phyloP scores from a whole-genome alignment of 1,140 invertebrate species.

The Agrypnia vestita region DNA sequence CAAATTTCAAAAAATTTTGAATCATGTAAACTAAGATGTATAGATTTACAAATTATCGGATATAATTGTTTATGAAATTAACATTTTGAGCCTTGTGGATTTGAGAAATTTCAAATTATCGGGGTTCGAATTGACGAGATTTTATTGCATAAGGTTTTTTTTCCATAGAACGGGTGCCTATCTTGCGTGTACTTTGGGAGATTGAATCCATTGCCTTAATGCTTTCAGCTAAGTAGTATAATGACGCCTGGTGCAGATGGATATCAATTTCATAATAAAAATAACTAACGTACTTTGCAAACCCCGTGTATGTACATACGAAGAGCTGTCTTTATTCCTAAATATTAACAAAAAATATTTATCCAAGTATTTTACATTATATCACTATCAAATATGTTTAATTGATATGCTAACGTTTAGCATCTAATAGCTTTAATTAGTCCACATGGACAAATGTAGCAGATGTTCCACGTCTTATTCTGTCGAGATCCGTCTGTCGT shows the following conservation, averaged over 20 bases:
- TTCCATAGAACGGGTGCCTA: too few relatives aligned
- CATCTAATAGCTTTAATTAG: constrained; percentile 18
- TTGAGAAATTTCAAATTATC: too few relatives aligned
- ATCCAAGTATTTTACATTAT: constrained; percentile 31
- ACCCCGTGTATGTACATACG: not conserved
- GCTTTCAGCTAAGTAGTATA: not conserved
- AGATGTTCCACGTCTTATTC: not conserved
- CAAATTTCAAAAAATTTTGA: too few relatives aligned
- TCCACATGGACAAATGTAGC: not conserved
- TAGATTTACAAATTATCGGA: too few relatives aligned
- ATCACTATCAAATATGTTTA: constrained; percentile 35
- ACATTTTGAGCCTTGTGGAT: too few relatives aligned
- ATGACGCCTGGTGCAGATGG: not conserved
- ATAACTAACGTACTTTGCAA: constrained; percentile 31
- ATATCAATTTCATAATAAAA: constrained; percentile 36
- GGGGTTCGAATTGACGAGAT: too few relatives aligned
- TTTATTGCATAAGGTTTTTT: too few relatives aligned
- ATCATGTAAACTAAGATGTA: too few relatives aligned
- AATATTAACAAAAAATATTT: constrained; percentile 44
- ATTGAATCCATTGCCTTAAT: not conserved
- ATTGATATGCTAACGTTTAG: constrained; percentile 39
- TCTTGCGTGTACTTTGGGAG: too few relatives aligned
- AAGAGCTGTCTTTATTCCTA: constrained; percentile 30
- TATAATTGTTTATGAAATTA: too few relatives aligned
- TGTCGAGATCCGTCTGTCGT: constrained; percentile 30